phyloP scores from a whole-genome alignment of 2,797 vertebrate species.

The Bradypodion ventrale region DNA sequence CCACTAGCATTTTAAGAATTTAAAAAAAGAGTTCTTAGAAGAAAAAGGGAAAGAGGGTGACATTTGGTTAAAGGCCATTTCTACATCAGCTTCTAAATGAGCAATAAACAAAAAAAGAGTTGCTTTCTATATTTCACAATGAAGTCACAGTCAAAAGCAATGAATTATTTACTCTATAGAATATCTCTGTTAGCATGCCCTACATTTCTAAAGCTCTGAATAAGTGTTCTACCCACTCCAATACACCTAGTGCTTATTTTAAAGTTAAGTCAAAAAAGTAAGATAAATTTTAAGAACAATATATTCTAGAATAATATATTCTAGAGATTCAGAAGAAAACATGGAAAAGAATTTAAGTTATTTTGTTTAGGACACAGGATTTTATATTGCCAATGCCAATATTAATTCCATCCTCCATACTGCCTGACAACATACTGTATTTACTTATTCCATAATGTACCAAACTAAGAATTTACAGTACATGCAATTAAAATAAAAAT shows the following conservation, averaged over 20 bases:
- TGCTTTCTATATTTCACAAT: slow-evolving; percentile 59
- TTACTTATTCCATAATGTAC: not conserved
- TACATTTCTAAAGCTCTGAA: slow-evolving; percentile 61
- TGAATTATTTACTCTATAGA: slow-evolving; percentile 65
- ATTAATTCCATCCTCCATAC: not conserved
- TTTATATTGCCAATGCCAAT: not conserved
- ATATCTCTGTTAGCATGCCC: slow-evolving; percentile 62
- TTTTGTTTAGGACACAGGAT: not conserved
- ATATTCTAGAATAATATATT: too few relatives aligned
- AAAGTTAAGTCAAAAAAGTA: slow-evolving; percentile 38
- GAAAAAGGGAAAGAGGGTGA: slow-evolving; percentile 40
- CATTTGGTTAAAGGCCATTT: slow-evolving; percentile 63
- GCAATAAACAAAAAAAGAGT: slow-evolving; percentile 67
- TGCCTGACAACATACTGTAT: not conserved
- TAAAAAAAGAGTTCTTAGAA: slow-evolving; percentile 51
- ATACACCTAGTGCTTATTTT: slow-evolving; percentile 36
- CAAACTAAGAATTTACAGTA: not conserved
- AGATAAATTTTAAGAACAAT: not conserved
- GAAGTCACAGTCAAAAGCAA: slow-evolving; percentile 61
- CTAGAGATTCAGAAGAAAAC: not conserved
- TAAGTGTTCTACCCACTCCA: slow-evolving; percentile 46
- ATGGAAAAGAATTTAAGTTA: slow-evolving; percentile 11
- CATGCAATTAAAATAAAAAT: slow-evolving; percentile 13
- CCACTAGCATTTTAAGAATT: slow-evolving; percentile 52
- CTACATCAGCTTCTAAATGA: slow-evolving; percentile 63